A percentile compares a stretch with the other conserved stretches of the same genome.
Conservation (phyloP, 1,140 invertebrate genomes). For the Drosophila navojoa region DNA sequence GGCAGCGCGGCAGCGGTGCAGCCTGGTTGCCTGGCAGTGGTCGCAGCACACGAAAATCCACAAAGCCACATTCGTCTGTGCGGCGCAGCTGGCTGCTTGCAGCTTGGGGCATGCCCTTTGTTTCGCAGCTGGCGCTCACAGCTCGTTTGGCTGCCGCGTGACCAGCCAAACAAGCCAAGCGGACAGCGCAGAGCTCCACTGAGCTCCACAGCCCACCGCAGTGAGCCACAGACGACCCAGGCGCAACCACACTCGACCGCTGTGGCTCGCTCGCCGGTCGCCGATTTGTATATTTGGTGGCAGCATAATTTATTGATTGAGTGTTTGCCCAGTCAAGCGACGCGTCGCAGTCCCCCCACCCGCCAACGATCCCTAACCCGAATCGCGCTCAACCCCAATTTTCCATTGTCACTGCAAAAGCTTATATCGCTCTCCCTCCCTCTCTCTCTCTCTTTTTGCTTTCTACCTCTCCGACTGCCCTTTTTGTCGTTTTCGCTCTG, state of each 20-base stretch:
- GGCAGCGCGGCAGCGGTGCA: slow-evolving; percentile 16
- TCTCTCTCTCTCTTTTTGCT: slow-evolving; percentile 16
- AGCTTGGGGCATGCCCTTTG: slow-evolving; percentile 58
- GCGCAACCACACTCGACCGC: background rate
- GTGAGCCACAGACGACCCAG: no score
- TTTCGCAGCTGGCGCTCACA: slow-evolving; percentile 53
- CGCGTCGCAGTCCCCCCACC: no score
- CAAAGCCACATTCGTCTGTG: slow-evolving; percentile 80
- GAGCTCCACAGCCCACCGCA: no score
- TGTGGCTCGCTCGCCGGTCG: slow-evolving; percentile 30
- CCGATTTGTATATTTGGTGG: slow-evolving; percentile 80
- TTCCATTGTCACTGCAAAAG: slow-evolving; percentile 69
- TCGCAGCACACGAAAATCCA: slow-evolving; percentile 58
- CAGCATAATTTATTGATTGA: slow-evolving; percentile 82
- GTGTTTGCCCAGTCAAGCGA: slow-evolving; percentile 67
- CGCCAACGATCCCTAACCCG: background rate
- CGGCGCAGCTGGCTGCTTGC: slow-evolving; percentile 52
- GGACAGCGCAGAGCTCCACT: slow-evolving; percentile 20
- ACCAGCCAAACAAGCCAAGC: slow-evolving; percentile 76
- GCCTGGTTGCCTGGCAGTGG: slow-evolving; percentile 7
- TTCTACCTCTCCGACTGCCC: background rate
- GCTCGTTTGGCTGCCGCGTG: slow-evolving; percentile 60
- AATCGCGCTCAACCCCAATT: slow-evolving; percentile 27
- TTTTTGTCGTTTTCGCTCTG: slow-evolving; percentile 19
- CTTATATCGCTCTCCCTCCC: slow-evolving; percentile 19